phyloP scores from a whole-genome alignment of 2,888 invertebrate species.

The Lasioglossum lativentre region DNA sequence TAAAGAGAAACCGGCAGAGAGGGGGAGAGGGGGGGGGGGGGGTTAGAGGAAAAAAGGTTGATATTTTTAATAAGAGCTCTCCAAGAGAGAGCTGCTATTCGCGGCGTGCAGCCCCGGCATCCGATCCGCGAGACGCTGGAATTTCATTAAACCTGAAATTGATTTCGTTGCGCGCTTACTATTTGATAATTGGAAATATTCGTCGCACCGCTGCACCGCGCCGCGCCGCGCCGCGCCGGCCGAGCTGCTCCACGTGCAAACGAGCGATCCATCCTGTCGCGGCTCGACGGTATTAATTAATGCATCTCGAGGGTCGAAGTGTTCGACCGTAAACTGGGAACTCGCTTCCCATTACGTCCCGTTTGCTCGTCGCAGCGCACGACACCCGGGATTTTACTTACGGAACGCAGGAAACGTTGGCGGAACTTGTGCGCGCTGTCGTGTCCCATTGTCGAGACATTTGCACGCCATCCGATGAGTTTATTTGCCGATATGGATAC shows the following conservation, averaged over 20 bases:
- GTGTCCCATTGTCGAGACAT: background rate
- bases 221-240: background rate
- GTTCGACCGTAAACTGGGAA: constrained; percentile 30
- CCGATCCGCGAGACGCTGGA: constrained; percentile 6
- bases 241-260: background rate
- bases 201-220: background rate
- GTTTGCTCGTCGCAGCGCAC: background rate
- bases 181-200: background rate
- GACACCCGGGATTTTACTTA: background rate
- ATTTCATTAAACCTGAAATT: constrained; percentile 40
- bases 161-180: constrained; percentile 18
- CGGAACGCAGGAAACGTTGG: background rate
- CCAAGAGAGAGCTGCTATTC: background rate
- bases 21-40: background rate
- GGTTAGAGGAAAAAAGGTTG: background rate
- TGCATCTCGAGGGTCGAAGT: background rate
- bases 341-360: background rate
- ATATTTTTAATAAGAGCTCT: constrained; percentile 3
- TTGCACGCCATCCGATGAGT: background rate
- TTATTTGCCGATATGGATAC: background rate
- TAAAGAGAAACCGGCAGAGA: background rate
- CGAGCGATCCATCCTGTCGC: background rate
- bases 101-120: background rate
- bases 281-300: background rate
- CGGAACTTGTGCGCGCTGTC: background rate